Conservation (phyloP, 2,888 invertebrate species). For the Callyntrura sp. region DNA sequence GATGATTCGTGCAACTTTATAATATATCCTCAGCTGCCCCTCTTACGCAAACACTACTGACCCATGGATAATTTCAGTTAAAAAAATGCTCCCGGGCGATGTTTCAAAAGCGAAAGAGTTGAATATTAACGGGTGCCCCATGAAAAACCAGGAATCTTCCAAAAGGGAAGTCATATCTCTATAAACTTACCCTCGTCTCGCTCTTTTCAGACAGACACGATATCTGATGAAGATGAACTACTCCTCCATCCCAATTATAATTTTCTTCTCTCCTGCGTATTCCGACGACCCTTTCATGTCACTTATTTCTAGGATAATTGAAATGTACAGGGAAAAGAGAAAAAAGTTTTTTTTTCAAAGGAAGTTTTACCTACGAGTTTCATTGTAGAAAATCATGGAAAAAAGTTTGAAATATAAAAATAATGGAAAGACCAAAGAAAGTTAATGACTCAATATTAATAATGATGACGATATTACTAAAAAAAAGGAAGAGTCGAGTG, state of each 20-base stretch:
- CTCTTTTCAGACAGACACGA: conserved; percentile 46
- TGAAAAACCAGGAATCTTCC: no score
- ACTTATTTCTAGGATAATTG: conserved; percentile 43
- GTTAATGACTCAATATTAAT: conserved; percentile 25
- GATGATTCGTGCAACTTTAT: no score
- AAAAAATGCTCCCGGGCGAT: no score
- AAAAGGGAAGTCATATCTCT: no score
- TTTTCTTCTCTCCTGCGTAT: conserved; percentile 22
- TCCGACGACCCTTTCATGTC: conserved; percentile 52
- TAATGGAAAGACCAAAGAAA: conserved; percentile 1
- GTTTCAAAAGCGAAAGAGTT: no score
- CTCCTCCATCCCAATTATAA: conserved; percentile 48
- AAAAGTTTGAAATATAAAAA: not conserved
- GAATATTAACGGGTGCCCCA: no score
- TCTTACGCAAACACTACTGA: no score
- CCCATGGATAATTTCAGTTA: no score
- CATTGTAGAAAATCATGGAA: conserved; percentile 17
- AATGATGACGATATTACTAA: conserved; percentile 29
- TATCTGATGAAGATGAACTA: not conserved
- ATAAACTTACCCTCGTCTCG: conserved; percentile 7
- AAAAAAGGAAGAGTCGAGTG: not conserved
- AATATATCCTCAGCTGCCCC: no score
- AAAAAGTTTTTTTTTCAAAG: conserved; percentile 11
- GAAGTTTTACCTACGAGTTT: conserved; percentile 22
- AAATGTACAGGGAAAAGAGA: conserved; percentile 24